Evolutionary conservation across 2,888 invertebrate genomes (phyloP), one percentile per base, ranked within the genome.

Genomic region (Eudasyphora cyanicolor): DNA sequence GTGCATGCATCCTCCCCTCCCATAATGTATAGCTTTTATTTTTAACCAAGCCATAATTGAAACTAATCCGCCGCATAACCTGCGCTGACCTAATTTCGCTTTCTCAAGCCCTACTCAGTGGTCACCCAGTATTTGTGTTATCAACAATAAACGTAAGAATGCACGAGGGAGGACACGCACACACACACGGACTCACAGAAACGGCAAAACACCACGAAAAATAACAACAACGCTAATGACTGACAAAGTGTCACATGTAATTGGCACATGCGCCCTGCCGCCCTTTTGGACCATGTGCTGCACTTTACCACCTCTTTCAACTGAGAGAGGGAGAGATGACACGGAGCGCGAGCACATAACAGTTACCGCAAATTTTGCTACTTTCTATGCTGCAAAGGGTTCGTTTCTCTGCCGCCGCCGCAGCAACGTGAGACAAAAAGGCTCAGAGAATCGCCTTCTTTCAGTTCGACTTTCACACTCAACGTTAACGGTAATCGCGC

Each of bases 391-490:
- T 38, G 32, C 32, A 32, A 32, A 32, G 8, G 32, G 32, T 38
- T n/a, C n/a, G n/a, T n/a, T 38, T 2, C 38, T 38, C 10, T 14
- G 12, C 38, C 12, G 12, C 2, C 45, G 14, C n/a, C 45, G 45
- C n/a, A 12, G 4, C n/a, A 45, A 45, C 49, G 6, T 19, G 17
- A 60, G 17, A 27, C 12, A 27, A 10, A 49, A 19, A 49, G 57
- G 29, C n/a, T 14, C 29, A 45, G 71, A 35, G 42, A 17, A 24
- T 19, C 45, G 49, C 24, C 35, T 12, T 74, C 76, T 79, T 10
- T 84, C 54, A 84, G 84, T 84, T 73, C 71, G 78, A 81, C 70
- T 81, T 79, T 62, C 76, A 79, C 76, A 73, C 81, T 79, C 84
- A 78, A 69, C 81, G 78, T 79, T 45, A 84, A 84, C 84, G 84